Conservation (phyloP, 2,888 invertebrate genomes). For the Mythimna vitellina region DNA sequence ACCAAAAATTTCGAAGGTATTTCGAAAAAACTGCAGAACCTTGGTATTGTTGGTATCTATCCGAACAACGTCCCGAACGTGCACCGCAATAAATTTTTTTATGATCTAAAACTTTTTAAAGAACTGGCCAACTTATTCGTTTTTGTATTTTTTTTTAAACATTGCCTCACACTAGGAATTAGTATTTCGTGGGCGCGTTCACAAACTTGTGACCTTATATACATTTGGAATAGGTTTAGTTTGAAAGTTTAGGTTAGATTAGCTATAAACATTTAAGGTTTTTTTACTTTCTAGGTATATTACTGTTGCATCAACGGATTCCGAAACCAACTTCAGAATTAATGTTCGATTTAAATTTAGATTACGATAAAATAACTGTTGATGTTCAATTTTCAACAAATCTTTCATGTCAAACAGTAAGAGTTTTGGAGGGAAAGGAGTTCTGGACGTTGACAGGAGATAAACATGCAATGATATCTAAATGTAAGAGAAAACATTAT, state of each 20-base stretch:
- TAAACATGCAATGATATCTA: no score
- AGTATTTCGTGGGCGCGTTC: not conserved
- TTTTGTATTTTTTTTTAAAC: no score
- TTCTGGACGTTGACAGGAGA: not conserved
- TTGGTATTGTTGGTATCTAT: no score
- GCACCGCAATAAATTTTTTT: no score
- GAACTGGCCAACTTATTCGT: no score
- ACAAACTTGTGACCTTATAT: not conserved
- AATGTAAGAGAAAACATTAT: not conserved
- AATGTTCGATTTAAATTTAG: not conserved
- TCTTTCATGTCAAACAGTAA: not conserved
- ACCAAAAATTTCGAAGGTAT: no score
- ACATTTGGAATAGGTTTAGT: not conserved
- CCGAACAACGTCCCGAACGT: no score
- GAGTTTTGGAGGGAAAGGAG: not conserved
- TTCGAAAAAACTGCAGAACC: no score
- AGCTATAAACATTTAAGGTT: not conserved
- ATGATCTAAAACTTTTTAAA: no score
- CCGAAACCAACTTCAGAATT: rapidly evolving
- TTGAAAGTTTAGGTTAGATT: not conserved
- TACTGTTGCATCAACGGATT: not conserved
- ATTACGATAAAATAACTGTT: not conserved
- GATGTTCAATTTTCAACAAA: not conserved
- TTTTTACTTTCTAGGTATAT: not conserved
- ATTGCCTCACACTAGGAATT: not conserved